Evolutionary conservation across 2,113 vertebrate species (phyloP).

Genomic region (Pelvicachromis taeniatus): DNA sequence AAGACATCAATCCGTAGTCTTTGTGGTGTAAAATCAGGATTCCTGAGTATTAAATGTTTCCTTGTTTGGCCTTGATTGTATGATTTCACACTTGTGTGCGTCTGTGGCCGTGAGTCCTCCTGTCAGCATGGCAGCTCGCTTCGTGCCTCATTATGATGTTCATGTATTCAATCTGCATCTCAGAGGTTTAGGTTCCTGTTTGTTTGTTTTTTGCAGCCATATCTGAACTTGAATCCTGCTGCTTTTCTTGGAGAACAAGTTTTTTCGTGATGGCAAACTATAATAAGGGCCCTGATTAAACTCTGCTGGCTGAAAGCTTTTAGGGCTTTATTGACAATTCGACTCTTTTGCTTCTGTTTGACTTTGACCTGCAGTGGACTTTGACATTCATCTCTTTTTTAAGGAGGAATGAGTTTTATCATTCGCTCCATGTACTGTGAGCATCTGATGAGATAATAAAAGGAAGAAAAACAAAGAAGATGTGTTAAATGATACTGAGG

Average conservation of each 20-base stretch:
- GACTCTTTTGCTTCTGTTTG: background rate
- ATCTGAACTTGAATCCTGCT: background rate
- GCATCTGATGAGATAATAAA: background rate
- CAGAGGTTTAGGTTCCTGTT: background rate
- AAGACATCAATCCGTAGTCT: background rate
- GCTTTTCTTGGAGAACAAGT: background rate
- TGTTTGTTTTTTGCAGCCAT: background rate
- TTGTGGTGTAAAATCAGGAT: slow-evolving; percentile 1
- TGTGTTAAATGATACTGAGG: background rate
- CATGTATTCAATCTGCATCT: background rate
- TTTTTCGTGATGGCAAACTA: background rate
- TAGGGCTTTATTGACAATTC: background rate
- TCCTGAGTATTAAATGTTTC: background rate
- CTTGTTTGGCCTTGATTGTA: background rate
- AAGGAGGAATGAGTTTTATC: slow-evolving; percentile 70
- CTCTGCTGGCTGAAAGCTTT: background rate
- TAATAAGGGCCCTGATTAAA: background rate
- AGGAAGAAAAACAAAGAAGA: background rate
- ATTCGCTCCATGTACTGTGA: slow-evolving; percentile 33
- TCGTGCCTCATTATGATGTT: slow-evolving; percentile 34
- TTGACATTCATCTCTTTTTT: slow-evolving; percentile 3
- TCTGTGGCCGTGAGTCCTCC: background rate
- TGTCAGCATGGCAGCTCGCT: background rate
- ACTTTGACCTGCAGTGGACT: background rate
- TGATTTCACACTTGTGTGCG: background rate